A percentile compares a stretch with the other conserved stretches of the same genome.
Evolutionary conservation across 1,140 invertebrate genomes (phyloP).

Genomic region (Bombyx mandarina): DNA sequence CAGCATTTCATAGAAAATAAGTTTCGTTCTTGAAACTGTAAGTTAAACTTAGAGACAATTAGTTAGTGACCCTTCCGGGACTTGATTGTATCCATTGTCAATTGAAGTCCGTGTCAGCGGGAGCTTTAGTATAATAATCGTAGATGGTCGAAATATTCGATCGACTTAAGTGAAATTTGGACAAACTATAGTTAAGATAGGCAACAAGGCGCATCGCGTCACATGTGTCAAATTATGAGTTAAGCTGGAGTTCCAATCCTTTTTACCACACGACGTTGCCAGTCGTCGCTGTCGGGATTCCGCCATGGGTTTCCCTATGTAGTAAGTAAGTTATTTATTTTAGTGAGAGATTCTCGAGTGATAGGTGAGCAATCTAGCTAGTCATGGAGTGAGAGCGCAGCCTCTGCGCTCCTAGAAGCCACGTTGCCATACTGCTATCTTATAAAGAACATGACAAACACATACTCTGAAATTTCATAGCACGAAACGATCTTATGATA

Average conservation of each 20-base stretch:
- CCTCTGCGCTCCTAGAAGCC: slow-evolving; percentile 25
- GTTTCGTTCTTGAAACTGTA: slow-evolving; percentile 63
- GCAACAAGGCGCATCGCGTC: slow-evolving; percentile 23
- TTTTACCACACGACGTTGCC: too few species aligned
- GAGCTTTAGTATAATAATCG: slow-evolving; percentile 25
- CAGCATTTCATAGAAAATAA: slow-evolving; percentile 58
- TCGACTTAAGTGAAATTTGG: slow-evolving; percentile 53
- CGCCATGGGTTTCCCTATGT: slow-evolving; percentile 32
- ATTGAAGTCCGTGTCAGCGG: slow-evolving; percentile 27
- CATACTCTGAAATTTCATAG: slow-evolving; percentile 3
- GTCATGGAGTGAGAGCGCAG: slow-evolving; percentile 49
- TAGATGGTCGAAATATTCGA: slow-evolving; percentile 31
- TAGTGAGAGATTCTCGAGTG: slow-evolving; percentile 55
- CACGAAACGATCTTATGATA: too few species aligned
- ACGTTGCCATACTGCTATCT: slow-evolving; percentile 53
- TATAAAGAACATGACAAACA: slow-evolving; percentile 32
- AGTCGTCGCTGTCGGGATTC: too few species aligned
- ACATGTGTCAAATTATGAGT: slow-evolving; percentile 36
- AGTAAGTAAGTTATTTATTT: slow-evolving; percentile 66
- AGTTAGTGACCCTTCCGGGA: slow-evolving; percentile 35
- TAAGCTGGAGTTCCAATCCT: slow-evolving; percentile 3
- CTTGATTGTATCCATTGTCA: slow-evolving; percentile 38
- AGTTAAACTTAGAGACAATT: slow-evolving; percentile 60
- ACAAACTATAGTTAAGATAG: slow-evolving; percentile 63
- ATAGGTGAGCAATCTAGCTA: slow-evolving; percentile 65